A percentile compares a stretch with the other conserved stretches of the same genome.
Evolutionary conservation across 2,888 invertebrate genomes (phyloP).

Genomic region (Schrankia costaestrigalis): DNA sequence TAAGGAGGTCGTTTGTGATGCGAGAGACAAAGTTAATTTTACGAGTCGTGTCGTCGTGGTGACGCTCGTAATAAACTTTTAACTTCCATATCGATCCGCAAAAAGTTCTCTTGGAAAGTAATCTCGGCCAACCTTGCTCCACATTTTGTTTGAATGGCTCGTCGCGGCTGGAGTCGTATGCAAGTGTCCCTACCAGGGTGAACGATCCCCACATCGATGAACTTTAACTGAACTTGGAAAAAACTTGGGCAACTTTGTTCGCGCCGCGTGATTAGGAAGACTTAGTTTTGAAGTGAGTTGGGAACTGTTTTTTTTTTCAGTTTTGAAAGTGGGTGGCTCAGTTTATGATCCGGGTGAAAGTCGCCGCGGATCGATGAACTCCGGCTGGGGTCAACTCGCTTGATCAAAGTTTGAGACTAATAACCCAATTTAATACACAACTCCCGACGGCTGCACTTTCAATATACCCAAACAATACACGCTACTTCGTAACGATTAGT

Average conservation of each 20-base stretch:
- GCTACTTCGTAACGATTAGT: too few species aligned
- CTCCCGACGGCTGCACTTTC: constrained; percentile 55
- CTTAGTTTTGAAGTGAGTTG: constrained; percentile 79
- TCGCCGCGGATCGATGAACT: constrained; percentile 75
- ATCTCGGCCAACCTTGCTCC: constrained; percentile 77
- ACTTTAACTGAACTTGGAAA: constrained; percentile 78
- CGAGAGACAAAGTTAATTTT: constrained; percentile 47
- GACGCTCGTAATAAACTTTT: constrained; percentile 69
- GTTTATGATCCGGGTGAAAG: constrained; percentile 80
- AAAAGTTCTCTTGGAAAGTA: constrained; percentile 76
- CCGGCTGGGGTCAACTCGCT: constrained; percentile 66
- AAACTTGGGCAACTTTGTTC: constrained; percentile 74
- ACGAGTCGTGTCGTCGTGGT: constrained; percentile 52
- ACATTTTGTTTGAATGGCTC: constrained; percentile 75
- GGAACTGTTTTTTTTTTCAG: constrained; percentile 78
- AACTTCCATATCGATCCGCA: constrained; percentile 73
- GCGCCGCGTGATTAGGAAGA: constrained; percentile 79
- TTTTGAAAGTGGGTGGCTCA: constrained; percentile 80
- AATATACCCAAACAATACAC: too few species aligned
- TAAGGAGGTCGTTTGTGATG: too few species aligned
- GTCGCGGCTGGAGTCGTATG: constrained; percentile 64
- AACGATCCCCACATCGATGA: constrained; percentile 79
- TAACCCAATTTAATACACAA: constrained; percentile 74
- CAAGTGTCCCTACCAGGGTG: constrained; percentile 78
- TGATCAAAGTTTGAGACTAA: constrained; percentile 76